These are phyloP conservation scores for Coenobita brevimanus DNA, from an alignment of 1,140 invertebrate species.

Conservation along the genomic window DNA sequence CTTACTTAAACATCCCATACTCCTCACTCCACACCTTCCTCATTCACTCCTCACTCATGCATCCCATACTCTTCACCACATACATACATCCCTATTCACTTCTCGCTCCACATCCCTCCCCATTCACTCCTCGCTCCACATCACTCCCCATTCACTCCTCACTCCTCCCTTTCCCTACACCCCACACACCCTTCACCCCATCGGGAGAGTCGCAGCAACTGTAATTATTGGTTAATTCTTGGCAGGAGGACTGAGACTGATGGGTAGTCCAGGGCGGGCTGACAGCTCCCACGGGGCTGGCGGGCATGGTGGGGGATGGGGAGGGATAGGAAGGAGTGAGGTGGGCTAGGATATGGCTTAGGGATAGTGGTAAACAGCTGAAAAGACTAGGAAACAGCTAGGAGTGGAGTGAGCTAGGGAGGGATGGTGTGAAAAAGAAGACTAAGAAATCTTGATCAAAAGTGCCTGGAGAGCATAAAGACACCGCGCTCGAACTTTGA, in stretches of 20 bases:
- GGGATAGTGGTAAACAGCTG: too few species aligned
- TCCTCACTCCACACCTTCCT: not conserved
- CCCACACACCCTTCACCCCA: not conserved
- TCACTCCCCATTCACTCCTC: not conserved
- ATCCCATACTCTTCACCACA: not conserved
- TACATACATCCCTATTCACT: not conserved
- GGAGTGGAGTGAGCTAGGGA: too few species aligned
- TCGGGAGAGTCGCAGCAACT: not conserved
- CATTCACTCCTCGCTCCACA: not conserved
- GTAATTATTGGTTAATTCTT: constrained; percentile 12
- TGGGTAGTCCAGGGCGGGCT: not conserved
- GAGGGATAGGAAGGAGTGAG: too few species aligned
- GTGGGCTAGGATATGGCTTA: too few species aligned
- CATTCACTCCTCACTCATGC: not conserved
- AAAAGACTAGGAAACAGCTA: too few species aligned
- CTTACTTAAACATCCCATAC: not conserved
- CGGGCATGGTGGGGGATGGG: too few species aligned
- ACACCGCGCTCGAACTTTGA: too few species aligned
- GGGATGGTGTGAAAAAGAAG: too few species aligned
- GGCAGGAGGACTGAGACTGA: not conserved
- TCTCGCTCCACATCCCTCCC: not conserved
- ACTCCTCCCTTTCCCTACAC: not conserved
- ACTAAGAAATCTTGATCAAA: too few species aligned
- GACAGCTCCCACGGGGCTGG: not conserved
- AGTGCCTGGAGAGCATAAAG: too few species aligned